These are phyloP conservation scores for Centruroides sculpturatus DNA, from an alignment of 1,140 invertebrate species.

Conservation along the genomic window DNA sequence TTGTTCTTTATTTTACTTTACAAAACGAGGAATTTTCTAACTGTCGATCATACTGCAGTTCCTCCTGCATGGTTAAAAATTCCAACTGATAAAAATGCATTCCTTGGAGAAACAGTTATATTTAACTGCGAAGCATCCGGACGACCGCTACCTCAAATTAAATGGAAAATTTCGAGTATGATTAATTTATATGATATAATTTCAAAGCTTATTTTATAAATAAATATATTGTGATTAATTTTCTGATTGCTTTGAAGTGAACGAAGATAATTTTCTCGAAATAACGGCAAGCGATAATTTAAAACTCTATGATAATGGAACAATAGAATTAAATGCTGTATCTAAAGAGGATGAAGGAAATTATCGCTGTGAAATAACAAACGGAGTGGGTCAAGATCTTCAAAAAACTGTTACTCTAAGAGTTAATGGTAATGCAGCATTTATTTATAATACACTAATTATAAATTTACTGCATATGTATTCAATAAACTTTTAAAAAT, in stretches of 20 bases:
- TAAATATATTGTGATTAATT: too few relatives aligned
- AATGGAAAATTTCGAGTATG: not conserved
- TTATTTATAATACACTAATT: too few relatives aligned
- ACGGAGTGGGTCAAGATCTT: slow-evolving; percentile 5
- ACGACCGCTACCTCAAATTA: not conserved
- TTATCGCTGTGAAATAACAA: slow-evolving; percentile 7
- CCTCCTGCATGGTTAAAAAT: slow-evolving; percentile 1
- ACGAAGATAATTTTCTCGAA: too few relatives aligned
- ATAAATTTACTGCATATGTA: too few relatives aligned
- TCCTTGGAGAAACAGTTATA: not conserved
- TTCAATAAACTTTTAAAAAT: too few relatives aligned
- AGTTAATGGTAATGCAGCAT: slow-evolving; percentile 3
- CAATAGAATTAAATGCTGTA: slow-evolving; percentile 5
- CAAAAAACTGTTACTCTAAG: slow-evolving; percentile 2
- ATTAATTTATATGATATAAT: too few relatives aligned
- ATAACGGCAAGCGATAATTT: too few relatives aligned
- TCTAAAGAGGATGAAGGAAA: slow-evolving; percentile 1
- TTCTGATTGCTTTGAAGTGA: too few relatives aligned
- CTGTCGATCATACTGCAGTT: not conserved
- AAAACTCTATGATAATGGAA: slow-evolving; percentile 4
- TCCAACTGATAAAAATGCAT: not conserved
- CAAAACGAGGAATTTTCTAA: too few relatives aligned
- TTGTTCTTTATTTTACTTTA: not conserved
- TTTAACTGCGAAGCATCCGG: slow-evolving; percentile 2
- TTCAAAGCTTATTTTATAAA: too few relatives aligned